Percentiles rank a stretch among this genome's conserved stretches.
These are phyloP conservation scores for Microctonus aethiopoides DNA, from an alignment of 2,888 invertebrate genomes.

Conservation along the genomic window DNA sequence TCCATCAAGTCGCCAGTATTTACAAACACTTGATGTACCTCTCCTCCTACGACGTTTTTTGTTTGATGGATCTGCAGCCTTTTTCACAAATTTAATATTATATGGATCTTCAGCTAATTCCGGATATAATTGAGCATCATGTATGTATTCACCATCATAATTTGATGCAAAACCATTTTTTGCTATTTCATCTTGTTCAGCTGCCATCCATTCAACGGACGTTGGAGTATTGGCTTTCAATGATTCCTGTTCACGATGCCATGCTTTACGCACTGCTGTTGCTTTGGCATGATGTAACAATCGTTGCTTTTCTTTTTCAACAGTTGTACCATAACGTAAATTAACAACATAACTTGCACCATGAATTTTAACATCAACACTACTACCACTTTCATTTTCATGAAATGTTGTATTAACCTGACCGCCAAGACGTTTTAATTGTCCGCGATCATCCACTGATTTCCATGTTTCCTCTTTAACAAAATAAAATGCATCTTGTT, in stretches of 20 bases:
- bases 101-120: constrained; percentile 96
- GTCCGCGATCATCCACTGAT: constrained; percentile 88
- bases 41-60: constrained; percentile 81
- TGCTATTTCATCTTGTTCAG: constrained; percentile 89
- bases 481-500: constrained; percentile 93
- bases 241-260: constrained; percentile 91
- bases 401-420: constrained; percentile 93
- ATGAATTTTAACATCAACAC: constrained; percentile 89
- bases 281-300: constrained; percentile 90
- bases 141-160: constrained; percentile 92
- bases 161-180: constrained; percentile 85
- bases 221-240: constrained; percentile 82
- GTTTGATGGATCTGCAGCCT: constrained; percentile 77
- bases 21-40: constrained; percentile 65
- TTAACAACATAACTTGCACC: constrained; percentile 91
- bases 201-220: constrained; percentile 85
- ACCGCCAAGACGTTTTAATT: constrained; percentile 88
- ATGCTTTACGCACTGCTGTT: constrained; percentile 89
- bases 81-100: constrained; percentile 90
- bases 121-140: constrained; percentile 89
- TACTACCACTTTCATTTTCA: constrained; percentile 82
- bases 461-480: constrained; percentile 93
- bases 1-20: constrained; percentile 69
- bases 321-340: constrained; percentile 92
- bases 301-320: constrained; percentile 89